A percentile compares a stretch with the other conserved stretches of the same genome.
Conservation (phyloP, 2,113 vertebrate genomes). For the Paraplagusia blochii region DNA sequence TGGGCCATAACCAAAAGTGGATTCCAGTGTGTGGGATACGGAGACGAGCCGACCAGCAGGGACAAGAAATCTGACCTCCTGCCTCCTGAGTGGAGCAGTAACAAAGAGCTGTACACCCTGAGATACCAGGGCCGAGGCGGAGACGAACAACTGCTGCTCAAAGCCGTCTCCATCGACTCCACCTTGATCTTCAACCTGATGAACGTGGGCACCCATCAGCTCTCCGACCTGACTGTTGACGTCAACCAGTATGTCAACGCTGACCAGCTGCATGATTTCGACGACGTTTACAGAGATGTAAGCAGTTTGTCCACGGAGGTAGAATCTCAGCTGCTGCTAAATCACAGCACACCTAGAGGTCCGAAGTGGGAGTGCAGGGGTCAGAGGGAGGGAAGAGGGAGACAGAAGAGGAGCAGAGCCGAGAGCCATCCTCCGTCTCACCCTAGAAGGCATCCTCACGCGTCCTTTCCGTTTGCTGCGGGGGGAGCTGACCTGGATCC, state of each 20-base stretch:
- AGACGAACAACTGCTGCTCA: conserved; percentile 78
- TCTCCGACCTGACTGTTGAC: conserved; percentile 86
- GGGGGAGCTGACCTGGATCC: conserved; percentile 91
- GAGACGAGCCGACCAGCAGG: conserved; percentile 78
- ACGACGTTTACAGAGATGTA: conserved; percentile 84
- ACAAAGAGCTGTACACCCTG: conserved; percentile 87
- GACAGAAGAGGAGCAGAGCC: conserved; percentile 35
- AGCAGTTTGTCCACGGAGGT: conserved; percentile 77
- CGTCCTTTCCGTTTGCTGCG: conserved; percentile 81
- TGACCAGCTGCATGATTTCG: conserved; percentile 81
- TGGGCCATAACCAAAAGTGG: conserved; percentile 85
- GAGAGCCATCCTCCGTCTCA: conserved; percentile 77
- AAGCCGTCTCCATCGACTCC: conserved; percentile 85
- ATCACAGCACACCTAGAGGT: conserved; percentile 19
- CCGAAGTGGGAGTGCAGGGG: conserved; percentile 34
- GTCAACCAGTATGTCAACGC: conserved; percentile 79
- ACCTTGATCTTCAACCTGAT: conserved; percentile 88
- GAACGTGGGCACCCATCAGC: conserved; percentile 83
- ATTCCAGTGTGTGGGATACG: conserved; percentile 79
- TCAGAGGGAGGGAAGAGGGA: conserved; percentile 39
- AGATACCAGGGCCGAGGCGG: conserved; percentile 77
- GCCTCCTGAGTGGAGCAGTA: conserved; percentile 82
- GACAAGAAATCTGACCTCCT: conserved; percentile 88
- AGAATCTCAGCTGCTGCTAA: conserved; percentile 75
- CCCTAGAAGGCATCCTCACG: conserved; percentile 70